Conservation (phyloP, 1,140 invertebrate genomes). For the Anastrepha obliqua region DNA sequence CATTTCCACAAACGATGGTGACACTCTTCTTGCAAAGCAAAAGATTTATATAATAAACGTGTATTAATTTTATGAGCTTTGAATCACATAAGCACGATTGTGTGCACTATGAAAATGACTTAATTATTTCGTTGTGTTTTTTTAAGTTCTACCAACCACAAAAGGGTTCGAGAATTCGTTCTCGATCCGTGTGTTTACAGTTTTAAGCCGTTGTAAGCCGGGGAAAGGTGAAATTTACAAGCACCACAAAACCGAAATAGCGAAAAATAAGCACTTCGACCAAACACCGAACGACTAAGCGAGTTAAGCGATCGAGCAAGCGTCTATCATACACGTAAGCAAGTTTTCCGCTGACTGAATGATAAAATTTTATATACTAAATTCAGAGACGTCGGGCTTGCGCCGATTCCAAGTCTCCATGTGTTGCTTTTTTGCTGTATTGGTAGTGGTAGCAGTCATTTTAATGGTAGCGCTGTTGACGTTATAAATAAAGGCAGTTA, state of each 20-base stretch:
- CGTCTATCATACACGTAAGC: conserved; percentile 52
- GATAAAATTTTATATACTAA: conserved; percentile 25
- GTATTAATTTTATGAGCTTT: no score
- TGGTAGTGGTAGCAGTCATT: neutral
- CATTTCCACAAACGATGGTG: no score
- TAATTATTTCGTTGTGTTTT: no score
- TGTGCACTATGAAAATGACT: no score
- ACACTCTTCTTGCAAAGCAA: no score
- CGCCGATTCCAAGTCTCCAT: neutral
- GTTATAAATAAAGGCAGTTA: conserved; percentile 51
- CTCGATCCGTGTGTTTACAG: neutral
- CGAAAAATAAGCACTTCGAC: neutral
- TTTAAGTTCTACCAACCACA: conserved; percentile 27
- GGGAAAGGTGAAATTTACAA: neutral
- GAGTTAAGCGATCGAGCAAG: conserved; percentile 42
- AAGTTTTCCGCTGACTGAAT: conserved; percentile 52
- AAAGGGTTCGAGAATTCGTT: neutral
- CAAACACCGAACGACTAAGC: conserved; percentile 5
- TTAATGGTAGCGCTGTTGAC: conserved; percentile 43
- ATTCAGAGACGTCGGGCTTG: neutral
- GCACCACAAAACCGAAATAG: neutral
- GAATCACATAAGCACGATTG: no score
- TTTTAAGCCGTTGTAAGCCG: neutral
- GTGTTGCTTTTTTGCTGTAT: neutral
- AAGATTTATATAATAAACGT: no score